Evolutionary conservation across 1,140 invertebrate genomes (phyloP).

Genomic region (Teleogryllus occipitalis): DNA sequence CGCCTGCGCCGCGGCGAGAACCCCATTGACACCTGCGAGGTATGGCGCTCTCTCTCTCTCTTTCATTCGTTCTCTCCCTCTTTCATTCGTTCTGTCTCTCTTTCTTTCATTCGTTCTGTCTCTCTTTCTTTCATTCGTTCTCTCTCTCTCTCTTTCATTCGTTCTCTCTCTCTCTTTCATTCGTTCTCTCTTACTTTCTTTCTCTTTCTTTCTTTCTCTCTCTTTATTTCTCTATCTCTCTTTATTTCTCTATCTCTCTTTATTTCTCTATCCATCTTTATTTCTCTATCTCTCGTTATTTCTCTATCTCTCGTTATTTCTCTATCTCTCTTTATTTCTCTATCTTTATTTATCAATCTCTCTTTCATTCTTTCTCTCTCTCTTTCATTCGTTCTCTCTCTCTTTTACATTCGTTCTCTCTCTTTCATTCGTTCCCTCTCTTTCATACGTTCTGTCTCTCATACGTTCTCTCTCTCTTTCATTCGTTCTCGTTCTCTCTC

Average conservation of each 20-base stretch:
- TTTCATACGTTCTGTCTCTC: background rate
- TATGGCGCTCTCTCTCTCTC: slow-evolving; percentile 35
- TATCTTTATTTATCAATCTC: background rate
- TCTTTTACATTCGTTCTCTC: background rate
- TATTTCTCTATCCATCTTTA: slow-evolving; percentile 2
- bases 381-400: background rate
- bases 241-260: no score
- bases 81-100: no score
- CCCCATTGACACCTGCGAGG: slow-evolving; percentile 91
- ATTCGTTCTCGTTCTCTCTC: background rate
- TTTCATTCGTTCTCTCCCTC: no score
- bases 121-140: no score
- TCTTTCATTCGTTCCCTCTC: background rate
- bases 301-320: background rate
- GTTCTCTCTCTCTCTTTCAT: no score
- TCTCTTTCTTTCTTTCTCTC: no score
- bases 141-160: no score
- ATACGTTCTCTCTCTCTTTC: background rate
- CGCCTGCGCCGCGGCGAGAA: slow-evolving; percentile 83
- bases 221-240: no score
- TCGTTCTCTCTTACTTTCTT: no score
- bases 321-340: background rate
- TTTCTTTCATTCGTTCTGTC: no score
- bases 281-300: background rate
- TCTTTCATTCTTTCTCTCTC: no score